phyloP scores from a whole-genome alignment of 2,888 invertebrate genomes.

The Heliconius cydno region DNA sequence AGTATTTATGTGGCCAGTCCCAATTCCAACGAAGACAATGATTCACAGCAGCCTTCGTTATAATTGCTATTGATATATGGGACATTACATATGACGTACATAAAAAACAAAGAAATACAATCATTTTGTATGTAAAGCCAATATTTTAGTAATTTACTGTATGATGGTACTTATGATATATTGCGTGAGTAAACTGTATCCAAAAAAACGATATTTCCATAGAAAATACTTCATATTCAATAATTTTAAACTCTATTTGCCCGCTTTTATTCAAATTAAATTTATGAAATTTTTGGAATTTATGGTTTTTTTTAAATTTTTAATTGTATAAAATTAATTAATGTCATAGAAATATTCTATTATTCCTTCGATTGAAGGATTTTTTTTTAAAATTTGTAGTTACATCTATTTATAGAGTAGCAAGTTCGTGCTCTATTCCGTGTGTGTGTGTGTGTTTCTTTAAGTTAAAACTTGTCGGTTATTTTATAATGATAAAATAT shows the following conservation, averaged over 20 bases:
- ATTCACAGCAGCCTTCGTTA: conserved; percentile 37
- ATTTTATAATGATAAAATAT: no score
- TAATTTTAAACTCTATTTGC: no score
- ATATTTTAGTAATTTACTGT: background rate
- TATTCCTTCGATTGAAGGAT: no score
- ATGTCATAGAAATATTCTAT: no score
- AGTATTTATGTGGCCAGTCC: conserved; percentile 39
- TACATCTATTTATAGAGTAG: no score
- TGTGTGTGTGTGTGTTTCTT: background rate
- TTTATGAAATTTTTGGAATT: no score
- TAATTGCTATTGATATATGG: conserved; percentile 31
- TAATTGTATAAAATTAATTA: no score
- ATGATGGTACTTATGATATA: background rate
- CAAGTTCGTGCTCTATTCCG: background rate
- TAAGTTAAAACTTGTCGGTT: no score
- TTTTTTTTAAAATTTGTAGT: no score
- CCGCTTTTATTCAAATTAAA: no score
- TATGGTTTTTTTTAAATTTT: no score
- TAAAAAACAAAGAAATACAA: background rate
- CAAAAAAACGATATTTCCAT: background rate
- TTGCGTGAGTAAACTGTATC: background rate
- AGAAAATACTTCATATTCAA: no score
- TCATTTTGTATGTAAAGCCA: background rate
- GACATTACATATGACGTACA: background rate
- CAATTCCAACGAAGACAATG: conserved; percentile 30